Base-by-base conservation (phyloP, 2,888 invertebrate genomes). In the Cabera pusaria region DNA sequence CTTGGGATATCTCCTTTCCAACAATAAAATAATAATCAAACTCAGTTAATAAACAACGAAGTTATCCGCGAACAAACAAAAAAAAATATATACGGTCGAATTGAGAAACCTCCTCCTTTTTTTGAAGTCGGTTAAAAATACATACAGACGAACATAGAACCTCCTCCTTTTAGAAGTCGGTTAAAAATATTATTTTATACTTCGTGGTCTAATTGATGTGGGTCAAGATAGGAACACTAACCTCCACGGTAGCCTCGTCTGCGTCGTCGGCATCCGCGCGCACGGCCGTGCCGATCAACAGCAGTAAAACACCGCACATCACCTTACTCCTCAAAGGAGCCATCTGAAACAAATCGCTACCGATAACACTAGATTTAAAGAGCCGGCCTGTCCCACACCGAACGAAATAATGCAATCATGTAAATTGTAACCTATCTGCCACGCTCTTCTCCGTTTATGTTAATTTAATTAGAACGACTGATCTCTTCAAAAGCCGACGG, bases 211-310 rank as follows among this genome's bases (percentile, higher is more conserved):
- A n/a, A 32, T 17, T 12, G 1, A 9, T 24, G 6, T 16, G n/a
- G 16, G 21, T 19, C 9, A 14, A 7, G 12, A 20, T 27, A 2
- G 7, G 5, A 11, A 18, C 41, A 72, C 83, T 81, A 76, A 87
- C 87, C 84, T 87, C 87, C 37, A 88, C 75, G 6, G 74, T 72
- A 3, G 72, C 72, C 44, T 84, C 84, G 28, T 77, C 78, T 6
- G 56, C 44, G 33, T 80, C 75, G 0, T 79, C 75, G 4, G 59
- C 64, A 41, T 65, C 50, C 25, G 50, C 56, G 24, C 61, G 19
- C n/a, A 18, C 46, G 12, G 65, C 56, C 33, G 31, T 26, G 31
- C 65, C 59, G 17, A 69, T 44, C 48, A 83, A 49, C 44, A 82
- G 59, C 55, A 86, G 45, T 44, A 83, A 62, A 52, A 70, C 74